Evolutionary conservation across 2,797 vertebrate genomes (phyloP), one percentile per base, ranked within the genome.

Genomic region (Toxotes lorentzi): DNA sequence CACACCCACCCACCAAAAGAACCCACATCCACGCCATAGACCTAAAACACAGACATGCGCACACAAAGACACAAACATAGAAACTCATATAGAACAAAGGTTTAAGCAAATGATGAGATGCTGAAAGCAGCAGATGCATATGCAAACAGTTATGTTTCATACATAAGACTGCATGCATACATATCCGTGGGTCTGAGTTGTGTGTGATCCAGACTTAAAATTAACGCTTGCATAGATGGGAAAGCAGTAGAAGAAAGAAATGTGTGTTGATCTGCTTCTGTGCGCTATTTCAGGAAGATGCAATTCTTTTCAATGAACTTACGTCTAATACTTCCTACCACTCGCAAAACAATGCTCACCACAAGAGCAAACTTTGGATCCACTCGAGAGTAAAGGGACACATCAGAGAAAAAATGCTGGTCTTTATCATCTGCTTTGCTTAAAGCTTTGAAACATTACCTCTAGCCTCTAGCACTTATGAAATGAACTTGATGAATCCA

Each of bases 331-430:
- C 81, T 76, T 82, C 63, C 74, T 79, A 78, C 83, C 80, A 85
- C 82, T 70, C 75, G 88, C 70, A 79, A 56, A 89, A 78, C 72
- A 89, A 80, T 32, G 24, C 69, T 82, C 75, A 70, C 61, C 80
- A 84, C 68, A 65, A 80, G 45, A 59, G n/a, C n/a, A 56, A 88
- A 76, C 88, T 88, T 85, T 74, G 2, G 6, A 81, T 54, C 48
- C 14, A 14, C 71, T 80, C 70, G 68, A 14, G 66, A 76, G 68
- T 65, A 62, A 62, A 62, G 67, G 7, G 61, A 83, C 78, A 23
- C 32, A 72, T 81, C 65, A 63, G 47, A 50, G 76, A 50, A 64
- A 45, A 81, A 38, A 41, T 47, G 10, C 32, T 67, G 47, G 59
- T 79, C 79, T 84, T 67, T 76, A 75, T 84, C 58, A 47, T 70